phyloP scores from a whole-genome alignment of 2,113 vertebrate species.

The Chamaetylas fuelleborni region DNA sequence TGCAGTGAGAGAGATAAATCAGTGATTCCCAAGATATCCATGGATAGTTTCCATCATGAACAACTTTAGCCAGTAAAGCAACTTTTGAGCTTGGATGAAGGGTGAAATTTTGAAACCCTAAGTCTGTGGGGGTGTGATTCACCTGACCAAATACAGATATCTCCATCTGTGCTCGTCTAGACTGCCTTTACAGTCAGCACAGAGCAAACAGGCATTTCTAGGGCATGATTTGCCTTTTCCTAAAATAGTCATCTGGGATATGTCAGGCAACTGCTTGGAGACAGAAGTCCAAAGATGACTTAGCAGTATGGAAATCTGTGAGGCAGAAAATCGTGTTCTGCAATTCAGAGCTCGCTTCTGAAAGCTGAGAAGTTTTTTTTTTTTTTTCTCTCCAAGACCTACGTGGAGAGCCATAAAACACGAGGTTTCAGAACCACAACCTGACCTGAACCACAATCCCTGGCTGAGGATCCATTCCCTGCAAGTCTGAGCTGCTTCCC shows the following conservation, averaged over 20 bases:
- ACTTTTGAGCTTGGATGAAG: slow-evolving; percentile 3
- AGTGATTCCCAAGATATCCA: not conserved
- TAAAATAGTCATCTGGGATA: slow-evolving; percentile 51
- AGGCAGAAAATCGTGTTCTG: slow-evolving; percentile 38
- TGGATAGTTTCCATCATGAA: not conserved
- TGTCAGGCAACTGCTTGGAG: slow-evolving; percentile 43
- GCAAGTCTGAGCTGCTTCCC: not conserved
- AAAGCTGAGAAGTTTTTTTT: not conserved
- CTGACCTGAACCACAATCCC: not conserved
- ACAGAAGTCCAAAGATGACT: slow-evolving; percentile 48
- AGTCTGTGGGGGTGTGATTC: slow-evolving; percentile 49
- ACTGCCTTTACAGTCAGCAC: slow-evolving; percentile 48
- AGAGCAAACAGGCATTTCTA: slow-evolving; percentile 58
- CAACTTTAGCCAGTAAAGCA: not conserved
- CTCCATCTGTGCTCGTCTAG: slow-evolving; percentile 60
- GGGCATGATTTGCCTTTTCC: slow-evolving; percentile 55
- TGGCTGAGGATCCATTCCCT: not conserved
- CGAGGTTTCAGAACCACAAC: not conserved
- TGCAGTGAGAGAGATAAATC: not conserved
- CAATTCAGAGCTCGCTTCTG: slow-evolving; percentile 9
- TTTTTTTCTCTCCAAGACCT: not conserved
- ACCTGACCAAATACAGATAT: slow-evolving; percentile 55
- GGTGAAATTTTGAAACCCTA: slow-evolving; percentile 24
- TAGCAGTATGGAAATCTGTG: slow-evolving; percentile 40
- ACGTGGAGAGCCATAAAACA: not conserved